Evolutionary conservation across 2,113 vertebrate genomes (phyloP).

Genomic region (Forbesichthys papilliferus): DNA sequence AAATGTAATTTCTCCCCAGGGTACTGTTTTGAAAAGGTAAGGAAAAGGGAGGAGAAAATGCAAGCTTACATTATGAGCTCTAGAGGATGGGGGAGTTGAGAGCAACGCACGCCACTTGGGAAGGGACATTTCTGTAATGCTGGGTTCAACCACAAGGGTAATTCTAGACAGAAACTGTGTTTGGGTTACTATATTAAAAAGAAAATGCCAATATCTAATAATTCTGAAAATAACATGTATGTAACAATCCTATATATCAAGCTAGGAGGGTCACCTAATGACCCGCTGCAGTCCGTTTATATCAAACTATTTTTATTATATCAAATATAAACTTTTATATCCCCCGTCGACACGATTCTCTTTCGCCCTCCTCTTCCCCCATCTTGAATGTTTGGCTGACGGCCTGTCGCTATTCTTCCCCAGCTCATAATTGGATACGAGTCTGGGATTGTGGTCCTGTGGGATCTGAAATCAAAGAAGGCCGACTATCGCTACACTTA

Average conservation of each 20-base stretch:
- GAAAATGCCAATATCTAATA: neutral
- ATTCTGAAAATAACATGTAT: neutral
- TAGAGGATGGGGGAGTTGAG: too few relatives aligned
- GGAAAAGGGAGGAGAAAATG: too few relatives aligned
- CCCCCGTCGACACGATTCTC: slow-evolving; percentile 32
- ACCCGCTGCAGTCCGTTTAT: slow-evolving; percentile 29
- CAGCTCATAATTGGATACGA: slow-evolving; percentile 99
- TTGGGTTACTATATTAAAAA: too few relatives aligned
- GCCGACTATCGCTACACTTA: slow-evolving; percentile 97
- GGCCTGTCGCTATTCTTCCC: slow-evolving; percentile 65
- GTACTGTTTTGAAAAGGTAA: too few relatives aligned
- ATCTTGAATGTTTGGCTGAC: slow-evolving; percentile 40
- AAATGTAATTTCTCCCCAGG: too few relatives aligned
- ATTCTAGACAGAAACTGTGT: too few relatives aligned
- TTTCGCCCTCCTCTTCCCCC: slow-evolving; percentile 49
- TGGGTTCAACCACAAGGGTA: too few relatives aligned
- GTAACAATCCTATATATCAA: slow-evolving; percentile 17
- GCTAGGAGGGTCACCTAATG: slow-evolving; percentile 26
- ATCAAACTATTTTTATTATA: slow-evolving; percentile 8
- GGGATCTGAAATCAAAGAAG: slow-evolving; percentile 99
- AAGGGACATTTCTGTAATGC: too few relatives aligned
- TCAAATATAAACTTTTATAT: neutral
- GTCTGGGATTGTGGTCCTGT: slow-evolving; percentile 93
- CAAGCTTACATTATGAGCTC: too few relatives aligned
- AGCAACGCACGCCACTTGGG: too few relatives aligned